Evolutionary conservation across 1,140 invertebrate genomes (phyloP), one percentile per base, ranked within the genome.

Genomic region (Probaryconus sp.): DNA sequence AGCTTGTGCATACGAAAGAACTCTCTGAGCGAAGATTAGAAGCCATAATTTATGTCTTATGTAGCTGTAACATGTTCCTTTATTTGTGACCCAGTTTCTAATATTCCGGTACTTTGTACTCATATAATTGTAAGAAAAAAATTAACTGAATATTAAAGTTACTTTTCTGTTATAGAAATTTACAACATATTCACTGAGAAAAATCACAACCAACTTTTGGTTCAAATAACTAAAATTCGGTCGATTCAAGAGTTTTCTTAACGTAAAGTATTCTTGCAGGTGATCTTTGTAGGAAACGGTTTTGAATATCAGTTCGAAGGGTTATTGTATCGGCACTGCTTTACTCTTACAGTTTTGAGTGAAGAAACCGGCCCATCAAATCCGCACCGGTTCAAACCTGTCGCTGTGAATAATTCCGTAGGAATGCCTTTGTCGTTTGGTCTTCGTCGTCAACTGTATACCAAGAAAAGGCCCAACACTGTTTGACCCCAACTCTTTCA

Each of bases 361-460:
- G 37, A 53, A 58, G 35, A 51, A 69, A 69, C 65, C 38, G 65
- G 65, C 33, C 55, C 47, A 47, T 61, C 55, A 61, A 69, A 69
- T 69, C 55, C 26, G 28, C 38, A 38, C 47, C 31, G 21, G 47
- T 30, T 65, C 33, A 37, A 72, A 72, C 69, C 61, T 65, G 61
- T 73, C 69, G 61, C 53, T 24, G 48, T 76, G 73, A 76, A 70
- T 70, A 76, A 70, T 67, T 55, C 53, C 53, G 35, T 7, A 61
- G 58, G 73, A 76, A 76, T 70, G 73, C 67, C 58, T 70, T 76
- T 76, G 67, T 70, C 56, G 42, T 48, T 69, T 13, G 3, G 24
- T 61, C 43, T 26, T 61, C 30, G 33, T n/a, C n/a, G n/a, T n/a
- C n/a, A n/a, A n/a, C 50, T 63, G 31, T 65, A 47, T 38, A 31